Conservation (phyloP, 2,113 vertebrate species). For the Chunga burmeisteri region DNA sequence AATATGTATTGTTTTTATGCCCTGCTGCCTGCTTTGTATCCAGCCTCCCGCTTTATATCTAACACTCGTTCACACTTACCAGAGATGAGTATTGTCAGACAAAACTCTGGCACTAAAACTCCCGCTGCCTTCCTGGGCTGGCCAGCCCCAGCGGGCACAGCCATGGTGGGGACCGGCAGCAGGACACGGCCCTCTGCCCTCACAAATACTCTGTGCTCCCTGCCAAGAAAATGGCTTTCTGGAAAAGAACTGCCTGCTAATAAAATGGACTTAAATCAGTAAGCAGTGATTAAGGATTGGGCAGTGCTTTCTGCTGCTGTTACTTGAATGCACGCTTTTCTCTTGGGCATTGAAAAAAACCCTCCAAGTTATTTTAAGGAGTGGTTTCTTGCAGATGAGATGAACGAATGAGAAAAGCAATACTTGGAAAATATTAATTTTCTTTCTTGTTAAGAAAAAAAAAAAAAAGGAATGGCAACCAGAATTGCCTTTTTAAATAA, state of each 20-base stretch:
- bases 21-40: constrained; percentile 40
- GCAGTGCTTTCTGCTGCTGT: constrained; percentile 9
- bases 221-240: constrained; percentile 69
- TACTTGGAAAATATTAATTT: neutral
- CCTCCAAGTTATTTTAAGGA: neutral
- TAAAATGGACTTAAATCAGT: constrained; percentile 68
- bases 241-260: constrained; percentile 68
- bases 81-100: constrained; percentile 16
- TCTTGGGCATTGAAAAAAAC: neutral
- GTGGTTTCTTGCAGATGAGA: neutral
- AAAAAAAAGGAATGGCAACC: neutral
- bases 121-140: constrained; percentile 17
- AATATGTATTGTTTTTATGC: constrained; percentile 31
- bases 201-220: constrained; percentile 30
- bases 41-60: neutral
- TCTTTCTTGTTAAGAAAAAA: neutral
- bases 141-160: neutral
- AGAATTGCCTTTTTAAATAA: constrained; percentile 63
- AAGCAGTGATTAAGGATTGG: constrained; percentile 74
- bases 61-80: constrained; percentile 37
- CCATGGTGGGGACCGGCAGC: neutral
- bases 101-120: constrained; percentile 12
- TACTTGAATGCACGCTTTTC: neutral
- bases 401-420: neutral
- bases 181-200: constrained; percentile 40